Evolutionary conservation across 2,113 vertebrate species (phyloP).

Genomic region (Coptodon bakossiorum): DNA sequence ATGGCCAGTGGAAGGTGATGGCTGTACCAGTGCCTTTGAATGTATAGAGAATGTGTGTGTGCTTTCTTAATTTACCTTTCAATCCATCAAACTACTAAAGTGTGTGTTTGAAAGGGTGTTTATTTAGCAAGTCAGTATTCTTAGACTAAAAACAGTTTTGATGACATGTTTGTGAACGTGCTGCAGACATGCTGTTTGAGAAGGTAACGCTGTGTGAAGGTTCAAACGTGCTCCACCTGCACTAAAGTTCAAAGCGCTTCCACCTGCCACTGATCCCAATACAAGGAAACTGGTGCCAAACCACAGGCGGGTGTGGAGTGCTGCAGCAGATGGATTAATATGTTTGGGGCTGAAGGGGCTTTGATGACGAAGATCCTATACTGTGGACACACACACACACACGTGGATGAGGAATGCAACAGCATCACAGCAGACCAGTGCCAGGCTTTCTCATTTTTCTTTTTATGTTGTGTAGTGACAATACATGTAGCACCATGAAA

Average conservation of each 20-base stretch:
- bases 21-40: neutral
- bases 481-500: neutral
- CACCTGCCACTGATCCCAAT: conserved; percentile 44
- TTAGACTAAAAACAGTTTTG: neutral
- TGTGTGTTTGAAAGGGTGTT: neutral
- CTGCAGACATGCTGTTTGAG: neutral
- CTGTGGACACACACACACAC: neutral
- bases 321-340: conserved; percentile 12
- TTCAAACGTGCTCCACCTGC: conserved; percentile 59
- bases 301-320: conserved; percentile 45
- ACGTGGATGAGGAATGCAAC: neutral
- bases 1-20: neutral
- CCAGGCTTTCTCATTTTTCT: neutral
- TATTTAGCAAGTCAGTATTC: neutral
- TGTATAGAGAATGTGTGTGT: neutral
- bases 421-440: neutral
- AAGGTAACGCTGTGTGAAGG: neutral
- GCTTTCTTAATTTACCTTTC: neutral
- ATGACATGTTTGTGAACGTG: neutral
- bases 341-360: conserved; percentile 5
- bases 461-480: neutral
- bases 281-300: conserved; percentile 47
- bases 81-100: neutral
- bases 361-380: conserved; percentile 4
- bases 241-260: conserved; percentile 51